phyloP scores from a whole-genome alignment of 2,888 invertebrate species.

The Drosophila hamatofila region DNA sequence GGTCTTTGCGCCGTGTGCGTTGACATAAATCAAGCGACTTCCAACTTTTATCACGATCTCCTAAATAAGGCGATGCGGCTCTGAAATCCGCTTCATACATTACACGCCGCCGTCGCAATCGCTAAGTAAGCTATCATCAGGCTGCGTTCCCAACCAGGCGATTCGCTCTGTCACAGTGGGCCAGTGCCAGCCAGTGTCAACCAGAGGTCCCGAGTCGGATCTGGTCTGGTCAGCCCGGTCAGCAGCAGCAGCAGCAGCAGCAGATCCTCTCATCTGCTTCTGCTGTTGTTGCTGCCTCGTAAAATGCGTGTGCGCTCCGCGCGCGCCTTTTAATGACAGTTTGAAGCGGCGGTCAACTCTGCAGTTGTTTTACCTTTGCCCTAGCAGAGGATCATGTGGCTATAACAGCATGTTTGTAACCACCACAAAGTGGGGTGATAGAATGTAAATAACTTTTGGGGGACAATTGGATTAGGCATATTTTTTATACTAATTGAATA shows the following conservation, averaged over 20 bases:
- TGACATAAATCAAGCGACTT: conserved; percentile 85
- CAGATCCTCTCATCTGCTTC: conserved; percentile 19
- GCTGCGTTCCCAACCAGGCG: conserved; percentile 38
- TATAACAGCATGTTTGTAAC: conserved; percentile 11
- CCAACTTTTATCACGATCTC: conserved; percentile 85
- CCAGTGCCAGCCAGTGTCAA: conserved; percentile 70
- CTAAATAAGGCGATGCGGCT: conserved; percentile 83
- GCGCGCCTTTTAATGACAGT: conserved; percentile 82
- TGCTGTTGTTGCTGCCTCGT: conserved; percentile 60
- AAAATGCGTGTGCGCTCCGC: conserved; percentile 80
- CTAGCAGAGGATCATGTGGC: conserved; percentile 17
- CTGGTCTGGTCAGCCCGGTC: conserved; percentile 33
- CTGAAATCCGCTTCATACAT: conserved; percentile 80
- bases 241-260: conserved; percentile 26
- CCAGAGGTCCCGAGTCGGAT: conserved; percentile 23
- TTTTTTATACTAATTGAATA: no score
- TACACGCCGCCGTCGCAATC: conserved; percentile 68
- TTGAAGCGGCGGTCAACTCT: conserved; percentile 46
- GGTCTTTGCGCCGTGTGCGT: conserved; percentile 65
- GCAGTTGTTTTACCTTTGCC: conserved; percentile 46
- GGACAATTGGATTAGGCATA: no score
- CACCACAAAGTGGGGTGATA: neutral
- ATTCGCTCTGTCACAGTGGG: conserved; percentile 68
- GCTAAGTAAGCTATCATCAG: conserved; percentile 84
- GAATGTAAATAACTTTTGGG: neutral